Evolutionary conservation across 1,140 invertebrate species (phyloP).

Genomic region (Dufourea novaeangliae): DNA sequence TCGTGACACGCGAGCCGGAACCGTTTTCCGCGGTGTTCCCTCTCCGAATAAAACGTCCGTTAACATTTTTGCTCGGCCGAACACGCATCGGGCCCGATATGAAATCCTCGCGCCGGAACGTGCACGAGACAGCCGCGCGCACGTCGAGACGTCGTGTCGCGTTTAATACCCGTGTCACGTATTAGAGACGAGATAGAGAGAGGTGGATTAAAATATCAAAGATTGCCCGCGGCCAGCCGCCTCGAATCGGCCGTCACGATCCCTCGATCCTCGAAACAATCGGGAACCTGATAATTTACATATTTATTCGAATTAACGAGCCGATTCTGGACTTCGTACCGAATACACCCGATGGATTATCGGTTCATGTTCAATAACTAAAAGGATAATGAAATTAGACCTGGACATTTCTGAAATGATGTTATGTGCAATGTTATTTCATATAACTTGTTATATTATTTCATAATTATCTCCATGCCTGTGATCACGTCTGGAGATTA

Average conservation of each 20-base stretch:
- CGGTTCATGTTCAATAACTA: no score
- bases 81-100: constrained; percentile 9
- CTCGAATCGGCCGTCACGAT: constrained; percentile 13
- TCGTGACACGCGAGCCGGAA: not conserved
- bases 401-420: no score
- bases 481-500: no score
- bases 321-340: no score
- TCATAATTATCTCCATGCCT: no score
- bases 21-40: constrained; percentile 15
- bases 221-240: constrained; percentile 42
- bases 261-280: not conserved
- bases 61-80: not conserved
- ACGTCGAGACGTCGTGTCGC: constrained; percentile 36
- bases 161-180: constrained; percentile 52
- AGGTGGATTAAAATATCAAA: constrained; percentile 68
- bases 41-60: not conserved
- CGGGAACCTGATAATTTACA: not conserved
- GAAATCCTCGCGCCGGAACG: constrained; percentile 35
- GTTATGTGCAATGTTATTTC: no score
- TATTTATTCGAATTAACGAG: no score
- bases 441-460: no score
- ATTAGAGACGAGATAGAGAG: constrained; percentile 40
- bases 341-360: no score
- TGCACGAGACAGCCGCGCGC: constrained; percentile 16
- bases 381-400: no score